phyloP scores from a whole-genome alignment of 2,797 vertebrate genomes.

The Mormyrus hasselquistii region DNA sequence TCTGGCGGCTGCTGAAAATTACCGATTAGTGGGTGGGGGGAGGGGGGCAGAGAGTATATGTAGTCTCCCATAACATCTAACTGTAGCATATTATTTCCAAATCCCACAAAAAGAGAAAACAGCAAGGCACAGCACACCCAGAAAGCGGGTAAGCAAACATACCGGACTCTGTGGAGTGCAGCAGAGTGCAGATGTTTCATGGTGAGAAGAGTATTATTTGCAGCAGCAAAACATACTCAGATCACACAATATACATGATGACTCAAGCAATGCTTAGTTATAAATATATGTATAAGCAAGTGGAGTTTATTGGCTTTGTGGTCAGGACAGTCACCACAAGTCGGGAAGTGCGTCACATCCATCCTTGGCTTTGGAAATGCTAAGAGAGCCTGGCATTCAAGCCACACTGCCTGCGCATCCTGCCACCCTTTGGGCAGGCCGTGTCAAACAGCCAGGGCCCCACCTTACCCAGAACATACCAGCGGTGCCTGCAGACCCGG shows the following conservation, averaged over 20 bases:
- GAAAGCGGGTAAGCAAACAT: slow-evolving; percentile 17
- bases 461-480: not conserved
- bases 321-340: not conserved
- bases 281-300: not conserved
- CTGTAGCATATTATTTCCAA: slow-evolving; percentile 29
- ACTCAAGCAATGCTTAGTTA: slow-evolving; percentile 6
- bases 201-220: not conserved
- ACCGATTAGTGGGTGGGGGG: not conserved
- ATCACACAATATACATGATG: not conserved
- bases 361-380: not conserved
- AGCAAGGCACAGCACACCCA: slow-evolving; percentile 33
- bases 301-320: not conserved
- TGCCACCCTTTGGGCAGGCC: not conserved
- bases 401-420: not conserved
- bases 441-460: not conserved
- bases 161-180: not conserved
- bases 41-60: not conserved
- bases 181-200: not conserved
- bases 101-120: slow-evolving; percentile 29
- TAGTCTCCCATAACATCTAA: not conserved
- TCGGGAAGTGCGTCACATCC: not conserved
- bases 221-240: not conserved
- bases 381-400: not conserved
- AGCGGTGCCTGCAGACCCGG: not conserved
- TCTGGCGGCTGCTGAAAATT: not conserved